Evolutionary conservation across 2,888 invertebrate genomes (phyloP), one percentile per base, ranked within the genome.

Genomic region (Neelides folsomi): DNA sequence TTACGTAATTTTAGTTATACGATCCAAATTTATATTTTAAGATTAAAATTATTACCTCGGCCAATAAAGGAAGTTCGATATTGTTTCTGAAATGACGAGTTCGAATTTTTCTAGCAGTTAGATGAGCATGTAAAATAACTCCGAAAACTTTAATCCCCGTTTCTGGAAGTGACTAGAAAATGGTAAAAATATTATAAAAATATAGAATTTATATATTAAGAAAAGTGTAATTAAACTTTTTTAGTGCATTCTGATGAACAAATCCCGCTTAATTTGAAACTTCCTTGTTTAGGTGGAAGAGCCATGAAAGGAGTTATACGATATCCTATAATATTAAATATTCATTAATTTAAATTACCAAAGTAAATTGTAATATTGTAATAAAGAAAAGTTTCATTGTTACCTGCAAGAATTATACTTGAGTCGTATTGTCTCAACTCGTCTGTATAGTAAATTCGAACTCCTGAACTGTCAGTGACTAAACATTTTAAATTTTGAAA

Each of bases 81-180:
- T 80, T 83, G 19, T 79, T 78, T 46, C 87, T 75, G 47, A 88
- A 75, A 66, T 88, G 87, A 49, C 85, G 79, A 52, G 88, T 70
- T 34, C 80, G 79, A 66, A 88, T 76, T 68, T 82, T 81, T 48
- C 79, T 78, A 0, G 86, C 87, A 1, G 85, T 82, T 49, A 82
- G 75, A 68, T 87, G 88, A 0, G 87, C 83, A 68, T 89, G 87
- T 3, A 88, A 72, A 36, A 86, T 75, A 0, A 85, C 86, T 0
- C 87, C 86, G 2, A 87, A 79, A 2, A 88, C 79, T 68, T 83
- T 85, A 48, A 89, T 80, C 1, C 88, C 89, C 15, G 79, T 76
- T 6, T 47, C 41, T 1, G 50, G 50, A 40, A 54, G 38, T n/a
- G 50, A 39, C 54, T 54, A 15, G 7, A 27, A 27, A 27, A 7